Evolutionary conservation across 1,140 invertebrate genomes (phyloP).

Genomic region (Drosophila quadrilineata): DNA sequence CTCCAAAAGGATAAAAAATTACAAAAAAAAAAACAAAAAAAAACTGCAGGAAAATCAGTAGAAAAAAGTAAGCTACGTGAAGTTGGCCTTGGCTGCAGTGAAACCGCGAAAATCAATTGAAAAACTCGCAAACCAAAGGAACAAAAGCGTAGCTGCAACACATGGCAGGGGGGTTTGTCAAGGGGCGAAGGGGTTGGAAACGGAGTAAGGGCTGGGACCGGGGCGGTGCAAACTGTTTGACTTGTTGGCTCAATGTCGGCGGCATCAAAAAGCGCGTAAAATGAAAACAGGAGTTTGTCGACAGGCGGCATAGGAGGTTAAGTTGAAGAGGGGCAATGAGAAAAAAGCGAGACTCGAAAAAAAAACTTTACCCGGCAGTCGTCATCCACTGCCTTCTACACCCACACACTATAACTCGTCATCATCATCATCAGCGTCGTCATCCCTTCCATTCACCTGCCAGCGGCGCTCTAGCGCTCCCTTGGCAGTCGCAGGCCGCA

Average conservation of each 20-base stretch:
- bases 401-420: too few species aligned
- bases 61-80: neutral
- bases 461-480: neutral
- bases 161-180: neutral
- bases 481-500: slow-evolving; percentile 17
- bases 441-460: neutral
- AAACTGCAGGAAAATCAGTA: neutral
- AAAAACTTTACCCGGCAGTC: slow-evolving; percentile 53
- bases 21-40: neutral
- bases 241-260: slow-evolving; percentile 51
- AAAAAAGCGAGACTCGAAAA: slow-evolving; percentile 54
- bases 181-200: neutral
- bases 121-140: slow-evolving; percentile 55
- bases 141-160: slow-evolving; percentile 25
- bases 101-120: slow-evolving; percentile 77
- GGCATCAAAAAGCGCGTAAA: slow-evolving; percentile 78
- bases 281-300: slow-evolving; percentile 77
- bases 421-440: too few species aligned
- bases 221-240: slow-evolving; percentile 73
- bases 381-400: too few species aligned
- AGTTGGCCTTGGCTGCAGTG: slow-evolving; percentile 61
- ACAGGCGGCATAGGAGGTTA: slow-evolving; percentile 12
- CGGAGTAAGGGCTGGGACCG: slow-evolving; percentile 14
- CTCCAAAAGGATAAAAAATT: slow-evolving; percentile 2
- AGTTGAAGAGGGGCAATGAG: slow-evolving; percentile 19